Evolutionary conservation across 1,140 invertebrate genomes (phyloP).

Genomic region (Drosophila ambigua): DNA sequence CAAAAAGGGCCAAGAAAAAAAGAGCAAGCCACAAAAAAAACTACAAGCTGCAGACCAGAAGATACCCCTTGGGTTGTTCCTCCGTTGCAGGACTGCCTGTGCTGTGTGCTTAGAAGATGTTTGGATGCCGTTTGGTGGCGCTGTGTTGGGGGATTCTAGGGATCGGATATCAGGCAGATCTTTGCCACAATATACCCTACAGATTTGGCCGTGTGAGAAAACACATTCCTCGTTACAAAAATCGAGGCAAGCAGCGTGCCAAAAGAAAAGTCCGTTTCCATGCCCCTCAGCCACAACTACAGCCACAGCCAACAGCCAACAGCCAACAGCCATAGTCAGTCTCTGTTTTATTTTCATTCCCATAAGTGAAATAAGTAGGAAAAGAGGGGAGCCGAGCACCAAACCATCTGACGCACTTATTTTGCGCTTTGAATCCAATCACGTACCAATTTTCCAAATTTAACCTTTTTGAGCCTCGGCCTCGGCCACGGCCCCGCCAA

Average conservation of each 20-base stretch:
- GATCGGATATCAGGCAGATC: too few relatives aligned
- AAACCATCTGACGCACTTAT: slow-evolving; percentile 77
- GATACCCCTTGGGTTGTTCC: too few relatives aligned
- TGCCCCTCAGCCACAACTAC: slow-evolving; percentile 7
- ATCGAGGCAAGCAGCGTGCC: slow-evolving; percentile 64
- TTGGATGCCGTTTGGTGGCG: too few relatives aligned
- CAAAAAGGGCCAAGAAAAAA: slow-evolving; percentile 25
- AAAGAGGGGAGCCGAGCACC: slow-evolving; percentile 1
- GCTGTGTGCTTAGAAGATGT: too few relatives aligned
- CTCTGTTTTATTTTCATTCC: slow-evolving; percentile 48
- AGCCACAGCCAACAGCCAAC: background rate
- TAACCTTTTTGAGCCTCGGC: slow-evolving; percentile 72
- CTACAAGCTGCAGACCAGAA: background rate
- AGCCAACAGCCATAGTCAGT: slow-evolving; percentile 11
- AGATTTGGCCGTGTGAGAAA: background rate
- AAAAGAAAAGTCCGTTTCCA: slow-evolving; percentile 46
- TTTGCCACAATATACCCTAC: too few relatives aligned
- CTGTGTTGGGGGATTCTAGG: too few relatives aligned
- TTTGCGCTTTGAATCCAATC: slow-evolving; percentile 82
- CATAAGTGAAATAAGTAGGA: slow-evolving; percentile 61
- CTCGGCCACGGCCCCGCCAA: slow-evolving; percentile 2
- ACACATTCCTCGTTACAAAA: slow-evolving; percentile 77
- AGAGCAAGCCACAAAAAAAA: slow-evolving; percentile 65
- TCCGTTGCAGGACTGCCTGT: too few relatives aligned
- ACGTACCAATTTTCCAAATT: slow-evolving; percentile 82